phyloP scores from a whole-genome alignment of 1,140 invertebrate species.

The Aphelinus certus region DNA sequence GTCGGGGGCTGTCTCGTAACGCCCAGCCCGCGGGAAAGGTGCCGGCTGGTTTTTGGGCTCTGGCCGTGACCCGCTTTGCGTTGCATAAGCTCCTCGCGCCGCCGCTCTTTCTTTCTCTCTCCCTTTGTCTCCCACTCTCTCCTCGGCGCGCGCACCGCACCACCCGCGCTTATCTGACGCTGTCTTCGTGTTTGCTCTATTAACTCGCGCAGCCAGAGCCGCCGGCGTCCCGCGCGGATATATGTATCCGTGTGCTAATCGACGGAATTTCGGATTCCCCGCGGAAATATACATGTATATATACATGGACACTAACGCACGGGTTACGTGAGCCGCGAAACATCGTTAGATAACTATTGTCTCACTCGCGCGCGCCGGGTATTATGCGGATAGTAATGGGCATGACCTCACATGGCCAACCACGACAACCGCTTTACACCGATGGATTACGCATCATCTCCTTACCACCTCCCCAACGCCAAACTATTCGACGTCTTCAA shows the following conservation, averaged over 20 bases:
- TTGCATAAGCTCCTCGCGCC: constrained; percentile 49
- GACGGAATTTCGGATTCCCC: neutral
- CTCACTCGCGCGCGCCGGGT: constrained; percentile 12
- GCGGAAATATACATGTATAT: constrained; percentile 14
- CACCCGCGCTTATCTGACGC: neutral
- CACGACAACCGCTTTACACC: no score
- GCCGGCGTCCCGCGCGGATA: no score
- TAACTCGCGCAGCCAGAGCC: no score
- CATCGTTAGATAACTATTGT: constrained; percentile 35
- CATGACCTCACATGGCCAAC: constrained; percentile 17
- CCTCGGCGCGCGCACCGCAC: constrained; percentile 10
- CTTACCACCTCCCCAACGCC: no score
- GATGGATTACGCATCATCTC: no score
- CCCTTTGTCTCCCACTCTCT: neutral
- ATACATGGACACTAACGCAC: no score
- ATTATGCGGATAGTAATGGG: constrained; percentile 15
- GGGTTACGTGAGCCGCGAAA: constrained; percentile 13
- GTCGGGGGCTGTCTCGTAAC: no score
- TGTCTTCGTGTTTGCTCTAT: constrained; percentile 8
- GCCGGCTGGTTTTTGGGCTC: constrained; percentile 46
- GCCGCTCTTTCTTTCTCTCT: constrained; percentile 3
- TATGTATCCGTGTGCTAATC: no score
- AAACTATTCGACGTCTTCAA: no score
- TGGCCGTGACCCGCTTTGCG: constrained; percentile 56
- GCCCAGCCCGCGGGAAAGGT: neutral